Base-by-base conservation (phyloP, 2,888 invertebrate genomes). In the Colletes collaris region DNA sequence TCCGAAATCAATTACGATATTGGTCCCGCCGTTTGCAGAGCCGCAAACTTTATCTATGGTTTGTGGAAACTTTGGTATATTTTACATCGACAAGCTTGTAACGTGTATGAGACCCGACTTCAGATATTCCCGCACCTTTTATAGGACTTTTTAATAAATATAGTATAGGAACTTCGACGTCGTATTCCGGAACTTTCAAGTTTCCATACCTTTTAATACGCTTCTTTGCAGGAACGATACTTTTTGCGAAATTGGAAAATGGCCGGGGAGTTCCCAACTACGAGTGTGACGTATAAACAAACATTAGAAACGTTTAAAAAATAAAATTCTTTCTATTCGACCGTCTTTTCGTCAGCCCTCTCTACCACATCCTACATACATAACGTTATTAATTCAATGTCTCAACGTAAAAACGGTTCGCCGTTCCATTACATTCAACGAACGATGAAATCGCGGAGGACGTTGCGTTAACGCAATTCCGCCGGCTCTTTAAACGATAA, bases 1-100 rank as follows among this genome's bases (percentile, higher is more conserved):
- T 86, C 85, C 79, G 86, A 85, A 87, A 89, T 89, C 89, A 90
- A 91, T 91, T 90, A 91, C 89, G 90, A 88, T 91, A 91, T 91
- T 91, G 89, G 89, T 46, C 85, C 88, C 83, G 87, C 86, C 87
- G 87, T 90, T 90, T 89, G 83, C 87, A 85, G 85, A 88, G 87
- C 70, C 80, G 74, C 76, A 77, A 83, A 82, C 84, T 86, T 82
- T 72, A 56, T 78, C 66, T 68, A 53, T 44, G 62, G 65, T 71
- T 79, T 64, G 62, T 60, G 37, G 44, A 65, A 69, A 76, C 62
- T 67, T 75, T 8, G 8, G 5, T 44, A 35, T 19, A 56, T 67
- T 74, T 75, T 67, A 76, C 62, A 46, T 46, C n/a, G 40, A 46
- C 35, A 49, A 16, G 8, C 5, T 8, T 27, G 11, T 19, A 49